These are phyloP conservation scores for Diuraphis noxia DNA, from an alignment of 1,140 invertebrate genomes.

Conservation along the genomic window DNA sequence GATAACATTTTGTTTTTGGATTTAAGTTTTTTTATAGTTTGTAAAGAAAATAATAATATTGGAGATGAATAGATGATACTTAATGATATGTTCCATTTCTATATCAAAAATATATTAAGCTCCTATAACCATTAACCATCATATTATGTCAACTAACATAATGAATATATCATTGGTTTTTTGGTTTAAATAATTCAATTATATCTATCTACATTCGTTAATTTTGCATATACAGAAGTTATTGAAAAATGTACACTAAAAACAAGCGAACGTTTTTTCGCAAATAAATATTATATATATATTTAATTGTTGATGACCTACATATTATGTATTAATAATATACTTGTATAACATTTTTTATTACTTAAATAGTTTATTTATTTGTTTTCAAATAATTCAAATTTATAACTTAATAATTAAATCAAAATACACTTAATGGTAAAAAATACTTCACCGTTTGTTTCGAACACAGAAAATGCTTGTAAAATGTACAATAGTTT, in stretches of 20 bases:
- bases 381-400: neutral
- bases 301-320: neutral
- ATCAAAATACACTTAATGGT: slow-evolving; percentile 8
- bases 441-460: neutral
- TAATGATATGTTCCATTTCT: neutral
- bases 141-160: neutral
- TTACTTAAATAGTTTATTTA: slow-evolving; percentile 16
- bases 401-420: neutral
- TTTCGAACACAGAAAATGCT: neutral
- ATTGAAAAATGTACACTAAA: neutral
- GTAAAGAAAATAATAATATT: neutral
- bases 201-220: neutral
- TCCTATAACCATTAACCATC: neutral
- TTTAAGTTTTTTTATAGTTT: neutral
- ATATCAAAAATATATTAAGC: neutral
- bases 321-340: neutral
- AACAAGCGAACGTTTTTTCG: neutral
- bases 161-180: neutral
- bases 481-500: neutral
- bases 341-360: neutral
- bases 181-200: neutral
- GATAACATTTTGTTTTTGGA: neutral
- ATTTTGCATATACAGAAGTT: neutral
- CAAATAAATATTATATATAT: neutral
- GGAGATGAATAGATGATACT: no score